These are phyloP conservation scores for Akabosia matsudoensis DNA, from an alignment of 1,140 invertebrate genomes.

Conservation along the genomic window DNA sequence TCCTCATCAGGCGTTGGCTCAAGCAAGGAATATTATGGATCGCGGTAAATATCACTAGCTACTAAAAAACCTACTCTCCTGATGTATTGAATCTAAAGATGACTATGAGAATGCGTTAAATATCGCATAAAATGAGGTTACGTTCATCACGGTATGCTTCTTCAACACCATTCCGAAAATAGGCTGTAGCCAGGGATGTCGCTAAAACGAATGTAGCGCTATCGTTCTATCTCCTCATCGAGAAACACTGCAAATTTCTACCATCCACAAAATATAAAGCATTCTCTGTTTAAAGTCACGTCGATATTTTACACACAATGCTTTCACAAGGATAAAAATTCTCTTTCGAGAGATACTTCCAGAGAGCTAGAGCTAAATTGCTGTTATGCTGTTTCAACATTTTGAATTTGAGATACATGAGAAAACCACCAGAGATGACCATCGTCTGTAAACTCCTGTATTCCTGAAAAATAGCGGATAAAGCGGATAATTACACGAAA, in stretches of 20 bases:
- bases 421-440: not conserved
- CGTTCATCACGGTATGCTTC: not conserved
- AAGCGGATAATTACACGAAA: not conserved
- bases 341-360: not conserved
- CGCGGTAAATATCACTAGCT: constrained; percentile 39
- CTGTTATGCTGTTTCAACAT: constrained; percentile 2
- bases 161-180: not conserved
- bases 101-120: constrained; percentile 1
- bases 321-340: not conserved
- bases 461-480: not conserved
- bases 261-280: no score
- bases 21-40: constrained; percentile 43
- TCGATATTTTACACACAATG: not conserved
- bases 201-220: not conserved
- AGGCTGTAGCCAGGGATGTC: constrained; percentile 4
- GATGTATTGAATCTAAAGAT: constrained; percentile 17
- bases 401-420: not conserved
- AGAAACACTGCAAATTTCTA: not conserved
- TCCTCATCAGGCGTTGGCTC: not conserved
- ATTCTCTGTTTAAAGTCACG: not conserved
- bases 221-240: not conserved
- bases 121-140: not conserved
- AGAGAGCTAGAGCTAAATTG: not conserved
- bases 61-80: constrained; percentile 29
- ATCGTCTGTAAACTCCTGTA: not conserved